Percentiles rank a stretch among this genome's conserved stretches.
Conservation (phyloP, 1,140 invertebrate genomes). For the Lordiphosa mommai region DNA sequence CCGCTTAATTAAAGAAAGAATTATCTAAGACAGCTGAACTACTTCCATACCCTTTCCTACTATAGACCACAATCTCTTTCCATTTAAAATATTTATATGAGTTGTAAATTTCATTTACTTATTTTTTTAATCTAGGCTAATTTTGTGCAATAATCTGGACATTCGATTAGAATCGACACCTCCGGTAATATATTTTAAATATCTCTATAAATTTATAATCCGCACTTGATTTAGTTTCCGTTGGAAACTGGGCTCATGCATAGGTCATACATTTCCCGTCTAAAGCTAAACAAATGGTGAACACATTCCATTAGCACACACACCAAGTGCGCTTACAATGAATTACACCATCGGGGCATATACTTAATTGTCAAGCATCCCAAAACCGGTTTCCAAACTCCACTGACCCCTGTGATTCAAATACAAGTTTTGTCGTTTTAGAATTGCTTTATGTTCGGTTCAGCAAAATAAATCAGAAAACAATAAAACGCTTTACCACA, state of each 20-base stretch:
- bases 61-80: conserved; percentile 9
- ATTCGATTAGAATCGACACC: conserved; percentile 24
- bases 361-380: conserved; percentile 44
- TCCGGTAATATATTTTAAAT: conserved; percentile 48
- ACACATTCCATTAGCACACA: not conserved
- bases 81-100: conserved; percentile 13
- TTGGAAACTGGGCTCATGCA: conserved; percentile 6
- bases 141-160: conserved; percentile 17
- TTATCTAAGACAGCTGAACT: not conserved
- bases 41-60: not conserved
- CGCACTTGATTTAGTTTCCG: not conserved
- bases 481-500: conserved; percentile 4
- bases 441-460: conserved; percentile 49
- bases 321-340: conserved; percentile 1
- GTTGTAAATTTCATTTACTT: conserved; percentile 25
- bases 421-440: conserved; percentile 37
- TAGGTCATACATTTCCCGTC: conserved; percentile 34
- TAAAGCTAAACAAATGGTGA: not conserved
- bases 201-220: conserved; percentile 25
- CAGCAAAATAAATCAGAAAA: not conserved
- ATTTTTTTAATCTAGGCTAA: conserved; percentile 10
- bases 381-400: conserved; percentile 43
- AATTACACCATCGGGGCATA: conserved; percentile 44
- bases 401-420: conserved; percentile 13
- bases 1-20: conserved; percentile 25